Conservation (phyloP, 2,113 vertebrate species). For the Onychostoma macrolepis region DNA sequence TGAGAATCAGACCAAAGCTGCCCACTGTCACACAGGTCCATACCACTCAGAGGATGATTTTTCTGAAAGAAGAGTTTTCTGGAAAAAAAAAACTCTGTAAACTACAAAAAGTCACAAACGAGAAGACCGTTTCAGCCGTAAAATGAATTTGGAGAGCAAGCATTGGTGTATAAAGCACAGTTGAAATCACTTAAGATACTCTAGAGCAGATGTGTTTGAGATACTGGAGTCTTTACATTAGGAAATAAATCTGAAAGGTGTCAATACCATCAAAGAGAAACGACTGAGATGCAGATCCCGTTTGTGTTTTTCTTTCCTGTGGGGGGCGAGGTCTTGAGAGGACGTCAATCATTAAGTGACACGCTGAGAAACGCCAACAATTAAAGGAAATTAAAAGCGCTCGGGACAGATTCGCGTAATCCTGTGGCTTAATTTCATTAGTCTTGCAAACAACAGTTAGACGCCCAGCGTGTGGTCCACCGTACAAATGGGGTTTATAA, state of each 20-base stretch:
- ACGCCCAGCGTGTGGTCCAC: slow-evolving; percentile 71
- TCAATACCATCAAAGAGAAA: not conserved
- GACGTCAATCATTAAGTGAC: not conserved
- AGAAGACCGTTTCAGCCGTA: not conserved
- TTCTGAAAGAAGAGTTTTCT: not conserved
- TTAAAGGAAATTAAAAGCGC: slow-evolving; percentile 47
- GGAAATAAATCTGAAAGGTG: not conserved
- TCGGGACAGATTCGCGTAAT: slow-evolving; percentile 55
- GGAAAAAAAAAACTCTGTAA: not conserved
- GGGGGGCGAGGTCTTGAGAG: not conserved
- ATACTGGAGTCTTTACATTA: not conserved
- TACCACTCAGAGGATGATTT: too few relatives aligned
- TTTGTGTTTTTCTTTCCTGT: not conserved
- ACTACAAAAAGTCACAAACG: not conserved
- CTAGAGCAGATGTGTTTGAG: not conserved
- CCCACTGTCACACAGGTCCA: not conserved
- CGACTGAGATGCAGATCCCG: not conserved
- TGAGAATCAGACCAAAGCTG: not conserved
- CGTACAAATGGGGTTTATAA: slow-evolving; percentile 75
- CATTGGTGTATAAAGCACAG: not conserved
- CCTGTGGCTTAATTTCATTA: slow-evolving; percentile 72
- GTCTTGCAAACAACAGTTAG: slow-evolving; percentile 65
- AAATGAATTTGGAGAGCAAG: not conserved
- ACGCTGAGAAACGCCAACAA: slow-evolving; percentile 38
- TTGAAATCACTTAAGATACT: not conserved